These are phyloP conservation scores for Rhopalosiphum maidis DNA, from an alignment of 1,140 invertebrate species.

Conservation along the genomic window DNA sequence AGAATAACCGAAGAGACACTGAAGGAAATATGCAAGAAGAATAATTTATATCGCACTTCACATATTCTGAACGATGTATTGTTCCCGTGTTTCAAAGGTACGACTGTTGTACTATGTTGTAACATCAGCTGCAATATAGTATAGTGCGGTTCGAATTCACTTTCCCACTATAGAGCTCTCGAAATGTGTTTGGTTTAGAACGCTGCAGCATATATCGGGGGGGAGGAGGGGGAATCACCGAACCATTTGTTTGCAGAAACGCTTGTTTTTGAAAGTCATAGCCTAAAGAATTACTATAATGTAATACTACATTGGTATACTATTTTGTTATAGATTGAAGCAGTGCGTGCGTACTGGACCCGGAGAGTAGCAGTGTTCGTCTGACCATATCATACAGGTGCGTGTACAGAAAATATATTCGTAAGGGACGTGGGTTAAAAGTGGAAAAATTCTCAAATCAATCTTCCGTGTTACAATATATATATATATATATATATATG, in stretches of 20 bases:
- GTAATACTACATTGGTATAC: neutral
- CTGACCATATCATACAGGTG: too few relatives aligned
- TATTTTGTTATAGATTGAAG: too few relatives aligned
- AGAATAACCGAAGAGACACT: constrained; percentile 69
- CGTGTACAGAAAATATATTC: neutral
- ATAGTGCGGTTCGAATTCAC: neutral
- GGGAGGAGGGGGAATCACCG: too few relatives aligned
- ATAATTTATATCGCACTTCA: constrained; percentile 87
- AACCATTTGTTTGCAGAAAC: neutral
- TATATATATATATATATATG: too few relatives aligned
- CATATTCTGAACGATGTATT: constrained; percentile 87
- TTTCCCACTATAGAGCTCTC: neutral
- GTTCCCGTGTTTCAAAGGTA: constrained; percentile 92
- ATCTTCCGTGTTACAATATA: too few relatives aligned
- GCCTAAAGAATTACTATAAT: neutral
- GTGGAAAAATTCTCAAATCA: too few relatives aligned
- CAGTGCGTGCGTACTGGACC: too few relatives aligned
- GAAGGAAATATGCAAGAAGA: constrained; percentile 80
- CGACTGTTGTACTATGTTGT: neutral
- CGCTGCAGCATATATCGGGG: neutral
- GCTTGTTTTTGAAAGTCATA: neutral
- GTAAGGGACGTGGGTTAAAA: neutral
- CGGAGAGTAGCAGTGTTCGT: too few relatives aligned
- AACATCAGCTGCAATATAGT: neutral
- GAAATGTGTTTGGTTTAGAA: neutral